Evolutionary conservation across 2,888 invertebrate species (phyloP), one percentile per base, ranked within the genome.

Genomic region (Agonopterix alstromeriana): DNA sequence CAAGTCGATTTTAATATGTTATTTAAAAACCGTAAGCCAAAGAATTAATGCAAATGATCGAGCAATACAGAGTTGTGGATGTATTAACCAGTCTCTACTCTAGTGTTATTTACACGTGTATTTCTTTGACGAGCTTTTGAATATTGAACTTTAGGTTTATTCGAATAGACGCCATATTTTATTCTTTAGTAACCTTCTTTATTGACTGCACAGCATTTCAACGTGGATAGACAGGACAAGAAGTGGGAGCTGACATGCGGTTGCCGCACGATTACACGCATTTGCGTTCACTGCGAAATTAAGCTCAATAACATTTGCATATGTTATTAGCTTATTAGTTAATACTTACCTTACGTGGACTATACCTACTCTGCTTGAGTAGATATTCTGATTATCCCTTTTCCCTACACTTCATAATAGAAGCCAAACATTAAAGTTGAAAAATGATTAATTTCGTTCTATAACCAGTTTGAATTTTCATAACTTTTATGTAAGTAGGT

Each of bases 21-120:
- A 27, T 27, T 27, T 27, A 27, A 27, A 27, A 27, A 27, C 27
- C 27, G 27, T 40, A 40, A 48, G 14, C 43, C 12, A 40, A 48
- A 48, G 51, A 47, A 49, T 55, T 53, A 51, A 53, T 51, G 55
- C 49, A 47, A 50, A 54, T 57, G 49, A 40, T n/a, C 11, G 40
- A 40, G 40, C 40, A 11, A 3, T 40, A n/a, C n/a, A n/a, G 40
- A 10, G 17, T 42, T 27, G 17, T 14, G 27, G 42, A 17, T 12
- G 12, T 42, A 42, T 42, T 14, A 48, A 51, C 51, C 48, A 48
- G 48, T 49, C 45, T 10, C 7, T 42, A 42, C 11, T 42, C 11
- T 12, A 27, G 35, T 9, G 36, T 48, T 48, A 17, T 42, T 51
- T 11, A 12, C 10, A n/a, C 35, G 36, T 36, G 36, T 27, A 35